Percentiles rank a stretch among this genome's conserved stretches.
Conservation (phyloP, 2,797 vertebrate genomes). For the Chiloscyllium punctatum region DNA sequence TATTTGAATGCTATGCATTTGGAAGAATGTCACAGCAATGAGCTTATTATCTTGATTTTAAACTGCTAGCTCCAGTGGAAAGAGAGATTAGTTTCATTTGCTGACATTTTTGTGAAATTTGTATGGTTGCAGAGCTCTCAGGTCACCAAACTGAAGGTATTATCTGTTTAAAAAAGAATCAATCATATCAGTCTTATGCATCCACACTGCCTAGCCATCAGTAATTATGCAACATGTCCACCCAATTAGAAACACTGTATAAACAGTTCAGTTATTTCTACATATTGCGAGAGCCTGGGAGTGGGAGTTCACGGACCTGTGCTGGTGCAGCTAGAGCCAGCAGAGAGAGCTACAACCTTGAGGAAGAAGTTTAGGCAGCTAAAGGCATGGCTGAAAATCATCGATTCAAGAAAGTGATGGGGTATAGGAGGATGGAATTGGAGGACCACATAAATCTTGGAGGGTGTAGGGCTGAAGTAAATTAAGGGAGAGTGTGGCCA, state of each 20-base stretch:
- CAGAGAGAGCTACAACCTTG: neutral
- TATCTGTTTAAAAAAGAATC: neutral
- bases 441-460: neutral
- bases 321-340: neutral
- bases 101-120: neutral
- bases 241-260: neutral
- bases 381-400: neutral
- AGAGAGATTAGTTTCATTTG: neutral
- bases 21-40: neutral
- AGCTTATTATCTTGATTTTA: neutral
- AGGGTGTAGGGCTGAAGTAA: neutral
- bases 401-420: neutral
- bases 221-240: neutral
- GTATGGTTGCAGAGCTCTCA: neutral
- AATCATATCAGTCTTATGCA: neutral
- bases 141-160: neutral
- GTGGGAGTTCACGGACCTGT: neutral
- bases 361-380: neutral
- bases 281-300: neutral
- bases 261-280: neutral
- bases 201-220: neutral
- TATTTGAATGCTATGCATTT: neutral
- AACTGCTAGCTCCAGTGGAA: neutral
- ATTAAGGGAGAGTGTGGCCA: neutral
- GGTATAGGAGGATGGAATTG: neutral